Evolutionary conservation across 2,113 vertebrate species (phyloP), one percentile per base, ranked within the genome.

Genomic region (Ciconia boyciana): DNA sequence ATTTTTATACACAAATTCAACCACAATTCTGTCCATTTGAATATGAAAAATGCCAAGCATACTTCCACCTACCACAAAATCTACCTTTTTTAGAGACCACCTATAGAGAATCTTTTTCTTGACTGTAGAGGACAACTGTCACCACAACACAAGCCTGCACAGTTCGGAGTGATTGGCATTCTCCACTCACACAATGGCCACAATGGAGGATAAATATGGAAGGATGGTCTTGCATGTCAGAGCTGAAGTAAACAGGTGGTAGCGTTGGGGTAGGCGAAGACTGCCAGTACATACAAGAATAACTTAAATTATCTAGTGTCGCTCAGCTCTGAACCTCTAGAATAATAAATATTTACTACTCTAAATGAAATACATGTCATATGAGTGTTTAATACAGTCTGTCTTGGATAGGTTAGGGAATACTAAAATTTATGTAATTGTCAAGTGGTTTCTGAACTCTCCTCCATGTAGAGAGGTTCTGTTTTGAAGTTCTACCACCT

Each of bases 291-390:
- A 3, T 41, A 69, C 76, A 90, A 55, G 24, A 95, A 80, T 74
- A 93, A 68, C 44, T 90, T 90, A 17, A 66, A 46, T 89, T 84
- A 83, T 87, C 34, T 34, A 36, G 46, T 43, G 29, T n/a, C 90
- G 48, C 69, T 84, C 44, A 77, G 70, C 64, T 86, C 70, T 66
- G 69, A 51, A 43, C 31, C 44, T 74, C 61, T 65, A n/a, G 31
- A 69, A 89, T 41, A n/a, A 83, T 65, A 96, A 94, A 93, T 94
- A 92, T 92, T 95, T 95, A 41, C 44, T 55, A 39, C 4, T 52
- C 41, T 21, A 78, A 83, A 68, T 88, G 43, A 77, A 81, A 94
- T 44, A 29, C 51, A 11, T 60, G n/a, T 87, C 41, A 84, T 6
- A 5, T 16, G 36, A 87, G 32, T 91, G 71, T 81, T 93, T 89